Base-by-base conservation (phyloP, 2,888 invertebrate genomes). In the Scelioninae gen. 2 region DNA sequence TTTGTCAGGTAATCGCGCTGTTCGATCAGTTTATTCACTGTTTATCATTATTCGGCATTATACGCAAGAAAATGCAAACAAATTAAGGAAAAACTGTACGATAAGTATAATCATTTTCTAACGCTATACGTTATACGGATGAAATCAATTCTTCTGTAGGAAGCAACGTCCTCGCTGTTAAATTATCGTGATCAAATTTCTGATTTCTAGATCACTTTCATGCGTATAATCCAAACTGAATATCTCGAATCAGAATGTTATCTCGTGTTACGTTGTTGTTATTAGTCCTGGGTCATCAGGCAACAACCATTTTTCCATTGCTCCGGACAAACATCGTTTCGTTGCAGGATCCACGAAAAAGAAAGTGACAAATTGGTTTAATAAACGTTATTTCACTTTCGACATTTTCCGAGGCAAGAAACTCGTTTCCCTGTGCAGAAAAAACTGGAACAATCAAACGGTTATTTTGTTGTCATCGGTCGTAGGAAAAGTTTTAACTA, bases 131-230 rank as follows among this genome's bases (percentile, higher is more conserved):
- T n/a, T n/a, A n/a, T n/a, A n/a, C n/a, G n/a, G n/a, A n/a, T n/a
- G n/a, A n/a, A n/a, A n/a, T 25, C 25, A 22, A 6, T 28, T 64
- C 45, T 64, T 53, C 53, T 13, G 22, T 41, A 22, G 33, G 33
- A 58, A 57, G 50, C 67, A 58, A 68, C 45, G 41, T 48, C n/a
- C 43, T 48, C 52, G 37, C 58, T 58, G 67, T 58, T 52, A 37
- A 35, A 50, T 52, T 50, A 68, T 58, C n/a, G n/a, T n/a, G n/a
- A n/a, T n/a, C 50, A 58, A 58, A 58, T 50, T 45, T 57, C 57
- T 55, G 55, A 65, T 65, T 50, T 43, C 48, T 11, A 57, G 67
- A 68, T 58, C 58, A 45, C 67, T 68, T 68, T 58, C 52, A 43
- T 52, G 67, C 67, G 58, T 18, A 48, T 50, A 43, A 5, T 52